Conservation (phyloP, 2,888 invertebrate genomes). For the Cantharis rustica region DNA sequence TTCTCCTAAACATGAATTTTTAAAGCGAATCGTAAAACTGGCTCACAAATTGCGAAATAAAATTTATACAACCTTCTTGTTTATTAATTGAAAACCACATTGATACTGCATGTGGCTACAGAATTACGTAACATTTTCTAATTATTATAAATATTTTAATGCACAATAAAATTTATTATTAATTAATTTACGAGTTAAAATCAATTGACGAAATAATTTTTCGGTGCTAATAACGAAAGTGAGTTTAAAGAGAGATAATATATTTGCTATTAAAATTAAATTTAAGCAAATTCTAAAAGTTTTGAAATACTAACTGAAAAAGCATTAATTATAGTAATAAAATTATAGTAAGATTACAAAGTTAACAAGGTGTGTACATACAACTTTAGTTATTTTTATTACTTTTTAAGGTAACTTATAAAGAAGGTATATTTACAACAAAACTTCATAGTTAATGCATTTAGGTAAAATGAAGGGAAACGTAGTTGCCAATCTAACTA, state of each 20-base stretch:
- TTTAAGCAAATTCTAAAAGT: neutral
- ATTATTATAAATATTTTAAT: neutral
- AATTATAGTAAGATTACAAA: neutral
- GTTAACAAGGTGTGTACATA: neutral
- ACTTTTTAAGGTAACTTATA: neutral
- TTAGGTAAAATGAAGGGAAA: constrained; percentile 16
- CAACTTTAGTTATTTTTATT: neutral
- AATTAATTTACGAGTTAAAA: neutral
- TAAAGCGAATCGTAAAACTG: neutral
- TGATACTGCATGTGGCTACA: neutral
- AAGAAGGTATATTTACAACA: constrained; percentile 9
- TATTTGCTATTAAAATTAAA: neutral
- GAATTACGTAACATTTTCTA: neutral
- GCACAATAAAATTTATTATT: neutral
- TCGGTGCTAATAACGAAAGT: neutral
- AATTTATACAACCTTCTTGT: neutral
- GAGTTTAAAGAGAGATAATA: neutral
- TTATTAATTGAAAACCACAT: neutral
- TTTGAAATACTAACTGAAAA: neutral
- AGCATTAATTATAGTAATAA: neutral
- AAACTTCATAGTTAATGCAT: constrained; percentile 15
- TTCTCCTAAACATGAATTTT: neutral
- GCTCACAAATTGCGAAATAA: neutral
- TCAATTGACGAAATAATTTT: neutral
- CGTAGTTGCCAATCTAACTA: constrained; percentile 19